These are phyloP conservation scores for Acanthis flammea DNA, from an alignment of 2,797 vertebrate genomes.

Conservation along the genomic window DNA sequence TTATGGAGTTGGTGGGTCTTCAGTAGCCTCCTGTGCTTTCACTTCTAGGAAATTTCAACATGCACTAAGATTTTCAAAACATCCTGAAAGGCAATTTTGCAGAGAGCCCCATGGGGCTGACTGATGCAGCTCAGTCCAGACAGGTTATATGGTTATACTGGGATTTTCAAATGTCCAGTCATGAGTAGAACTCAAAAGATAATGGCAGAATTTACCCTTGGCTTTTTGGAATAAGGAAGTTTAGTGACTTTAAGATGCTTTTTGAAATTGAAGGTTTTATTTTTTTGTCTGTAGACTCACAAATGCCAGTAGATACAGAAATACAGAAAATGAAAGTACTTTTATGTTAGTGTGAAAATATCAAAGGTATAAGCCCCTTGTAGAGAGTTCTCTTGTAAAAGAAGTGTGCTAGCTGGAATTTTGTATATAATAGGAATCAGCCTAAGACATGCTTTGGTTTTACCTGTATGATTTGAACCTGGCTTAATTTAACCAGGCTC, in stretches of 20 bases:
- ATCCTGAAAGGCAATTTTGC: not conserved
- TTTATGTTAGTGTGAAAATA: not conserved
- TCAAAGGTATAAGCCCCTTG: not conserved
- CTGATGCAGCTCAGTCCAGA: not conserved
- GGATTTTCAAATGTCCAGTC: not conserved
- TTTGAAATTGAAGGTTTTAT: not conserved
- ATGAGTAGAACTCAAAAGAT: not conserved
- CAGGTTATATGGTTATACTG: not conserved
- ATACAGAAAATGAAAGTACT: not conserved
- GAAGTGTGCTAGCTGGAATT: not conserved
- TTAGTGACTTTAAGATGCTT: not conserved
- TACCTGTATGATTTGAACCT: not conserved
- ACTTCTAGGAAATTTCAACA: not conserved
- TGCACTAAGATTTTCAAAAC: not conserved
- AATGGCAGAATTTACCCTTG: not conserved
- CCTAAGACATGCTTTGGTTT: not conserved
- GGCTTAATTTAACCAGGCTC: not conserved
- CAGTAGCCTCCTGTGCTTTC: not conserved
- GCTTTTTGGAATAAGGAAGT: not conserved
- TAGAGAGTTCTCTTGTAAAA: not conserved
- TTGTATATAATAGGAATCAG: not conserved
- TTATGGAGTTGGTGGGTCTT: not conserved
- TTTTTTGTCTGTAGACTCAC: not conserved
- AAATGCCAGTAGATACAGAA: not conserved
- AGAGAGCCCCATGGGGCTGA: not conserved